Evolutionary conservation across 2,888 invertebrate genomes (phyloP).

Genomic region (Nomada hirtipes): DNA sequence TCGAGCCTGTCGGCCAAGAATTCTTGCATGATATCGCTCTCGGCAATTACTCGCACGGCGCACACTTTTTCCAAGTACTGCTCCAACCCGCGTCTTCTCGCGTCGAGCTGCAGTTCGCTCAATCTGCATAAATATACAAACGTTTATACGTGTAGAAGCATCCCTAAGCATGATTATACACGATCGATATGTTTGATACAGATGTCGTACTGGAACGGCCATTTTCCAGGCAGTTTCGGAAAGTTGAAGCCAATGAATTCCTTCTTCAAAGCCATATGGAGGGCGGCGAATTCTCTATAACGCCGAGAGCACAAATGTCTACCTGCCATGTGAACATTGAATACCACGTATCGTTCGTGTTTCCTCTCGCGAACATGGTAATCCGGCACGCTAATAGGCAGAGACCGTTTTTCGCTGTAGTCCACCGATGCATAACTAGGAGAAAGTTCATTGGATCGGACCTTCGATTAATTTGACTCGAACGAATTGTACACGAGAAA

Average conservation of each 20-base stretch:
- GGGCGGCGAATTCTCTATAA: constrained; percentile 96
- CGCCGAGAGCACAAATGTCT: constrained; percentile 98
- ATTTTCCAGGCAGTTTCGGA: constrained; percentile 99
- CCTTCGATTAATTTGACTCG: neutral
- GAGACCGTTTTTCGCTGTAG: constrained; percentile 96
- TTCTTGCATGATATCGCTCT: constrained; percentile 98
- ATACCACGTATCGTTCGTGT: constrained; percentile 96
- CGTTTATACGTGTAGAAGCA: neutral
- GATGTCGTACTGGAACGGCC: constrained; percentile 93
- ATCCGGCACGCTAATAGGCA: constrained; percentile 96
- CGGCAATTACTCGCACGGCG: constrained; percentile 98
- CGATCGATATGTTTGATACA: neutral
- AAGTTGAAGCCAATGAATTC: constrained; percentile 98
- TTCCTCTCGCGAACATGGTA: constrained; percentile 95
- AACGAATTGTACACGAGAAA: neutral
- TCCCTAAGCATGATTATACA: neutral
- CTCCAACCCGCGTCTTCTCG: constrained; percentile 96
- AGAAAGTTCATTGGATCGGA: constrained; percentile 10
- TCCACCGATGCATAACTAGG: constrained; percentile 92
- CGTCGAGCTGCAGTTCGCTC: constrained; percentile 98
- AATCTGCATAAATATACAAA: constrained; percentile 84
- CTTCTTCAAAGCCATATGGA: constrained; percentile 95
- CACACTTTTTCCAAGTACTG: constrained; percentile 99
- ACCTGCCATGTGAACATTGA: constrained; percentile 99
- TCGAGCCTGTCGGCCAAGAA: constrained; percentile 95